Conservation (phyloP, 2,797 vertebrate species). For the Vireo griseus region DNA sequence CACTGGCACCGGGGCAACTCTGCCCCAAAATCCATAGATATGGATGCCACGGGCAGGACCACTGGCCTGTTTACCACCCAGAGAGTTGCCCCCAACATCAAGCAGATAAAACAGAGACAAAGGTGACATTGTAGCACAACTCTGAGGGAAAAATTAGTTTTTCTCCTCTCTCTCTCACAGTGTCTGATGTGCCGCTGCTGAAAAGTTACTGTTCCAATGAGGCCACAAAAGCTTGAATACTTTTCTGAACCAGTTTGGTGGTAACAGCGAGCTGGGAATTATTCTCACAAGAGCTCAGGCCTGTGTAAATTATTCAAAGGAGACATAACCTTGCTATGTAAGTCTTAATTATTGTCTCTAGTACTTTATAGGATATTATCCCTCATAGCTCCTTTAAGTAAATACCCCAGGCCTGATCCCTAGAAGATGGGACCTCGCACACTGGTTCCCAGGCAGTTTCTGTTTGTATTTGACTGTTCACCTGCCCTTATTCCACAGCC, state of each 20-base stretch:
- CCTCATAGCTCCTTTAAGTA: background rate
- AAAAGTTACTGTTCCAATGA: constrained; percentile 9
- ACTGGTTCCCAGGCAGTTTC: background rate
- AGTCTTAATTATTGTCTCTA: constrained; percentile 14
- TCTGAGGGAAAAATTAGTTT: background rate
- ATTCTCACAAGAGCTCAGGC: background rate
- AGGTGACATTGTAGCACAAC: background rate
- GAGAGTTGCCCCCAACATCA: background rate
- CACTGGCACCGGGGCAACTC: fast-evolving
- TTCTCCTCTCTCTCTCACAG: fast-evolving
- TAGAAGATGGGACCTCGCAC: background rate
- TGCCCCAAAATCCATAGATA: fast-evolving
- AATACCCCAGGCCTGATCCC: background rate
- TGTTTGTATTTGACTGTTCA: constrained; percentile 35
- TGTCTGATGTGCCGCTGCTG: background rate
- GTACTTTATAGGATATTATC: background rate
- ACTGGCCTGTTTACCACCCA: fast-evolving
- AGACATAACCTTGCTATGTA: background rate
- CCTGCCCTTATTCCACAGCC: background rate
- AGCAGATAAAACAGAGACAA: background rate
- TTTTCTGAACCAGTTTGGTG: constrained; percentile 24
- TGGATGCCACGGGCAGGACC: background rate
- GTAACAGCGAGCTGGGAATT: background rate
- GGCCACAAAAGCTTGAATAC: constrained; percentile 16
- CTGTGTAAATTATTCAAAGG: background rate